Conservation (phyloP, 1,140 invertebrate species). For the Lepidurus packardi region DNA sequence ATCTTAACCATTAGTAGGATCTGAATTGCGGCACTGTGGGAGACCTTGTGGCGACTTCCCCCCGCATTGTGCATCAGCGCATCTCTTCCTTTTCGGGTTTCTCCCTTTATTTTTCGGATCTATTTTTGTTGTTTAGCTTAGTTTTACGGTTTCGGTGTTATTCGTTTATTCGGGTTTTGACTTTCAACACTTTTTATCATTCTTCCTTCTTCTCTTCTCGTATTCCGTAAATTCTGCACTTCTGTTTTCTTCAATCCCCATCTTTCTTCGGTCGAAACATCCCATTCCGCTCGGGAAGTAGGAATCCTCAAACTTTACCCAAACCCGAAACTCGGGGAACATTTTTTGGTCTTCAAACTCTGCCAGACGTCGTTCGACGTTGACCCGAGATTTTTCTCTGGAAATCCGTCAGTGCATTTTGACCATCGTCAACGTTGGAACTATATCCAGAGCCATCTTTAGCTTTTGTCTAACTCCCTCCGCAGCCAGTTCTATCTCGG, state of each 20-base stretch:
- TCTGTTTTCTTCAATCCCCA: neutral
- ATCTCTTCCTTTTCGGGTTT: neutral
- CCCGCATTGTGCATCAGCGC: neutral
- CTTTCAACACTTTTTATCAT: neutral
- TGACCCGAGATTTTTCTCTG: neutral
- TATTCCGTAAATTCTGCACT: neutral
- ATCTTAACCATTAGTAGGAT: neutral
- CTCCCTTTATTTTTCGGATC: neutral
- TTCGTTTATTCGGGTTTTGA: neutral
- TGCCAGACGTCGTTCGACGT: neutral
- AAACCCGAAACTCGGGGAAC: too few relatives aligned
- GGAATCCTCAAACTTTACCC: neutral
- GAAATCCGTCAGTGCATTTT: constrained; percentile 14
- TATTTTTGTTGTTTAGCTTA: constrained; percentile 17
- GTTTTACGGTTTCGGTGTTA: neutral
- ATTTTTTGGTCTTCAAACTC: neutral
- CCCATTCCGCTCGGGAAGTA: neutral
- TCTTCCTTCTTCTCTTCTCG: neutral
- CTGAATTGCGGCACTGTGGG: constrained; percentile 1
- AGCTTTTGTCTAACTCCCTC: neutral
- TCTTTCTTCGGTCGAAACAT: neutral
- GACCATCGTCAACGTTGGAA: constrained; percentile 9
- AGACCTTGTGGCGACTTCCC: neutral
- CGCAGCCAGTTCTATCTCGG: neutral
- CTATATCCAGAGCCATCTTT: neutral